Evolutionary conservation across 2,797 vertebrate species (phyloP).

Genomic region (Sandelia bainsii): DNA sequence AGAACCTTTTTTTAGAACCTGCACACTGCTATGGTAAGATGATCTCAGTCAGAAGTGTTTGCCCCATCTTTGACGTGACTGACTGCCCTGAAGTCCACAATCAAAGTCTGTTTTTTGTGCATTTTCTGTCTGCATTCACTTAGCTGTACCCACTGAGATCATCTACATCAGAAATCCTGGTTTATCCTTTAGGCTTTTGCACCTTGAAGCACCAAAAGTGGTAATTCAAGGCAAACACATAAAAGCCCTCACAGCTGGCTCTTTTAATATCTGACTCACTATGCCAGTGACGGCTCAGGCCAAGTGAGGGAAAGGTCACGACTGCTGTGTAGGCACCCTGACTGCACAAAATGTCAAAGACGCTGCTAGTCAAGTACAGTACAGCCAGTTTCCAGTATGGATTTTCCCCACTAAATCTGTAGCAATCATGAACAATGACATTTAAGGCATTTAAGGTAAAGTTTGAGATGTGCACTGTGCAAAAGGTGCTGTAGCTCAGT

Average conservation of each 20-base stretch:
- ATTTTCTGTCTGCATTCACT: conserved; percentile 26
- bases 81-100: conserved; percentile 1
- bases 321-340: conserved; percentile 8
- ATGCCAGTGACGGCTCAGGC: conserved; percentile 9
- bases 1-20: conserved; percentile 76
- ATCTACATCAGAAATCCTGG: conserved; percentile 5
- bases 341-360: neutral
- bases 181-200: conserved; percentile 19
- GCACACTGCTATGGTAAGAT: conserved; percentile 57
- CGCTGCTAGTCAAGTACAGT: neutral
- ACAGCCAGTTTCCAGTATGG: neutral
- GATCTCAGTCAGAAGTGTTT: conserved; percentile 68
- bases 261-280: conserved; percentile 13
- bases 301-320: conserved; percentile 39
- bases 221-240: conserved; percentile 32
- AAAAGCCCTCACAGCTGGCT: conserved; percentile 27
- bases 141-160: conserved; percentile 8
- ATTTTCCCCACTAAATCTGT: neutral
- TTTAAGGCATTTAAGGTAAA: neutral
- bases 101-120: conserved; percentile 1
- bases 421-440: neutral
- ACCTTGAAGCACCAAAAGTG: conserved; percentile 18
- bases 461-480: conserved; percentile 1
- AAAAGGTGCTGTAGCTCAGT: neutral
- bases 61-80: conserved; percentile 52